These are phyloP conservation scores for Mamestra brassicae DNA, from an alignment of 2,888 invertebrate genomes.

Conservation along the genomic window DNA sequence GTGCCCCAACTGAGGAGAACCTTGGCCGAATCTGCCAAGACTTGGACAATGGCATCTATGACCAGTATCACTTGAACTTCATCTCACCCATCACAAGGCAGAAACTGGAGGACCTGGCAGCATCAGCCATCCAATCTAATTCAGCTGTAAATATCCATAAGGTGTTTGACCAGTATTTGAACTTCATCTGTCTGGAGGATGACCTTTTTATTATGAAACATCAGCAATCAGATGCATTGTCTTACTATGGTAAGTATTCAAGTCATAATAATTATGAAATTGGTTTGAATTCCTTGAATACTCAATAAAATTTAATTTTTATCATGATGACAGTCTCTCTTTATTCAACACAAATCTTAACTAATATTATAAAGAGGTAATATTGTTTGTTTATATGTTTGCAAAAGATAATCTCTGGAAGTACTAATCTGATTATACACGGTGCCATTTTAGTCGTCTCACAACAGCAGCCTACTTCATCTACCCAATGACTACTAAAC, in stretches of 20 bases:
- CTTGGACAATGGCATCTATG: constrained; percentile 96
- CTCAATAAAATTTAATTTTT: too few species aligned
- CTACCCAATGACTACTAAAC: too few species aligned
- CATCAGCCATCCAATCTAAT: constrained; percentile 97
- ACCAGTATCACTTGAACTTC: constrained; percentile 98
- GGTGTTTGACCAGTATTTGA: constrained; percentile 99
- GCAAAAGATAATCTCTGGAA: too few species aligned
- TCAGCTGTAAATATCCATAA: constrained; percentile 98
- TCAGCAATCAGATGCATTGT: constrained; percentile 97
- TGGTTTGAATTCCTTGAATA: too few species aligned
- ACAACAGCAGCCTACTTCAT: too few species aligned
- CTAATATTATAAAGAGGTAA: too few species aligned
- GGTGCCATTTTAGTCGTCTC: too few species aligned
- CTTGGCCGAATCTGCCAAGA: constrained; percentile 98
- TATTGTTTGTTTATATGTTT: too few species aligned
- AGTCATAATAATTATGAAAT: neutral
- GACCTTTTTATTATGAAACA: constrained; percentile 98
- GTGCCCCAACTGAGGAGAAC: constrained; percentile 98
- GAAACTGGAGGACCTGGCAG: constrained; percentile 98
- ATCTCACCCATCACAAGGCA: constrained; percentile 98
- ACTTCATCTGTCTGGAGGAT: constrained; percentile 99
- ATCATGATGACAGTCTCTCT: too few species aligned
- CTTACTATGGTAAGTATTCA: constrained; percentile 95
- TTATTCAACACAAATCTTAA: too few species aligned
- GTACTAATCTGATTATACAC: too few species aligned